These are phyloP conservation scores for Neogobius melanostomus DNA, from an alignment of 2,113 vertebrate species.

Conservation along the genomic window DNA sequence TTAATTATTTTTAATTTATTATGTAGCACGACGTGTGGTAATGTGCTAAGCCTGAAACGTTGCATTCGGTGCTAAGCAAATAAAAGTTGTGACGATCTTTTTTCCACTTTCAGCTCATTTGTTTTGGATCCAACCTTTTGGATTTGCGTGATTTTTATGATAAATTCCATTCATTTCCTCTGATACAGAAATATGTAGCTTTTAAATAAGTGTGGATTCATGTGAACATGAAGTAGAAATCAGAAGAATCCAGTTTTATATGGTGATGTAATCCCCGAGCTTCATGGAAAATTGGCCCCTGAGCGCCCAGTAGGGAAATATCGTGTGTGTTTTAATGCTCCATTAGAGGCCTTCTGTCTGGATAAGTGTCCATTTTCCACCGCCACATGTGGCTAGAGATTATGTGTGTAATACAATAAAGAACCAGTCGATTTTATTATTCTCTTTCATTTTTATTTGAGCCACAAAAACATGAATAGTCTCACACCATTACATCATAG, in stretches of 20 bases:
- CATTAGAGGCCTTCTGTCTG: slow-evolving; percentile 65
- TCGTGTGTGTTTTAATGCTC: slow-evolving; percentile 48
- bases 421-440: slow-evolving; percentile 15
- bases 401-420: slow-evolving; percentile 34
- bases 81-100: too few relatives aligned
- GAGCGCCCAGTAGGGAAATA: slow-evolving; percentile 53
- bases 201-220: too few relatives aligned
- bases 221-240: slow-evolving; percentile 2
- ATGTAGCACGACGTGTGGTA: too few relatives aligned
- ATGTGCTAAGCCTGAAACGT: too few relatives aligned
- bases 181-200: too few relatives aligned
- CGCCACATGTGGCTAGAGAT: slow-evolving; percentile 42
- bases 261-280: slow-evolving; percentile 65
- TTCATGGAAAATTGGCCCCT: slow-evolving; percentile 36
- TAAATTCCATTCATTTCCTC: too few relatives aligned
- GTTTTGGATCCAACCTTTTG: too few relatives aligned
- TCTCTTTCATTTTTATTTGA: slow-evolving; percentile 37
- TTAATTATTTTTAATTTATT: neutral
- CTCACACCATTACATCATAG: slow-evolving; percentile 41
- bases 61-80: too few relatives aligned
- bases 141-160: too few relatives aligned
- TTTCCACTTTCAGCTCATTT: too few relatives aligned
- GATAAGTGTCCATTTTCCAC: slow-evolving; percentile 64
- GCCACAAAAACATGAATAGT: slow-evolving; percentile 28
- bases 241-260: slow-evolving; percentile 15